Evolutionary conservation across 2,113 vertebrate genomes (phyloP), one percentile per base, ranked within the genome.

Genomic region (Gallinago jamesoni): DNA sequence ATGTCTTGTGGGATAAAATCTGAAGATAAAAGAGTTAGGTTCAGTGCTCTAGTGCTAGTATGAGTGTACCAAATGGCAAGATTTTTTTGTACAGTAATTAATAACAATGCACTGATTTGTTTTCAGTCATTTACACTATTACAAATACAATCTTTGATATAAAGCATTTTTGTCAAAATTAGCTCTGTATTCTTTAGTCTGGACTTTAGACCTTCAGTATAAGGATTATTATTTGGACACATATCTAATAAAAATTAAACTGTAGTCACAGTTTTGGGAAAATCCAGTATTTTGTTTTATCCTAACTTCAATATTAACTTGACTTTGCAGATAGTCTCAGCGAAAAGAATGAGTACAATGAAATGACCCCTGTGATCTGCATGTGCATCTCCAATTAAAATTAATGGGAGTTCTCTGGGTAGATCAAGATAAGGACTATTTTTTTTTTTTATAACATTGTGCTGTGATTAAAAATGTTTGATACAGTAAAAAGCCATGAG

Each of bases 151-250:
- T 90, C 55, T 67, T 82, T 63, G 77, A 92, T 48, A 76, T 81
- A 96, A 97, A 96, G 70, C 35, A 91, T 89, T 96, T 85, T 84
- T 87, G 68, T 87, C 55, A 84, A 93, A 92, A 93, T 80, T 87
- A 88, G 59, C 53, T 95, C 47, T 89, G 41, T 85, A 90, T 82
- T 85, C 78, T 72, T 97, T 76, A 79, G 22, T 92, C 55, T 89
- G 83, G 97, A 92, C 82, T 93, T 94, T 13, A 66, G 89, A 86
- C 63, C 87, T 69, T 84, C 47, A 1, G 48, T 75, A 27, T 82
- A 75, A 81, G 52, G 60, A 56, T 81, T 63, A 85, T 18, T 93
- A 25, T 52, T 90, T 82, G 86, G 52, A 92, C 41, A 84, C 7
- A 23, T 7, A 73, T 0, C 25, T 76, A 52, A 53, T 82, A 52